Evolutionary conservation across 2,797 vertebrate species (phyloP).

Genomic region (Argyrosomus regius): DNA sequence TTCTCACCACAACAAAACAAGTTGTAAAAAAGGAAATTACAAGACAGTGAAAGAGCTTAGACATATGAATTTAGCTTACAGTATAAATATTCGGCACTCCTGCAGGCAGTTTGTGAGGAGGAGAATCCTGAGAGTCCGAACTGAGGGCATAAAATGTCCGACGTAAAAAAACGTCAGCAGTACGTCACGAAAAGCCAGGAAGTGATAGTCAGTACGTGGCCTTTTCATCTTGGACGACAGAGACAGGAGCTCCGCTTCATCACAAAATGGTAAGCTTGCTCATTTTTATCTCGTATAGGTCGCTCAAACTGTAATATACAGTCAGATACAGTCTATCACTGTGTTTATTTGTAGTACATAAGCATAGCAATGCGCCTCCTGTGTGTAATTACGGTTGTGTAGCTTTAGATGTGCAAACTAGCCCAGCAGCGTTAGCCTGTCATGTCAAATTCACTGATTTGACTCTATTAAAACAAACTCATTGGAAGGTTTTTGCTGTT

Average conservation of each 20-base stretch:
- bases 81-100: accelerated
- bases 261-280: conserved; percentile 73
- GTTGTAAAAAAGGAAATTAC: background rate
- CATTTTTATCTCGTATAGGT: background rate
- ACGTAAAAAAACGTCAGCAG: accelerated
- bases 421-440: conserved; percentile 17
- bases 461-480: background rate
- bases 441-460: background rate
- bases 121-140: conserved; percentile 32
- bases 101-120: accelerated
- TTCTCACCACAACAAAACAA: background rate
- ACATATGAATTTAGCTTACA: background rate
- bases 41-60: accelerated
- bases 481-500: background rate
- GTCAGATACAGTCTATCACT: accelerated
- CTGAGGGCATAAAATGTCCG: accelerated
- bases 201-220: conserved; percentile 80
- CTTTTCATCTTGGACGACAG: conserved; percentile 61
- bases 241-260: conserved; percentile 35
- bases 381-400: background rate
- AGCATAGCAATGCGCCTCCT: background rate
- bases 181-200: conserved; percentile 72
- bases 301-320: background rate
- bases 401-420: background rate
- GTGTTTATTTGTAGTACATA: background rate